Evolutionary conservation across 2,888 invertebrate species (phyloP).

Genomic region (Calliopum simillimum): DNA sequence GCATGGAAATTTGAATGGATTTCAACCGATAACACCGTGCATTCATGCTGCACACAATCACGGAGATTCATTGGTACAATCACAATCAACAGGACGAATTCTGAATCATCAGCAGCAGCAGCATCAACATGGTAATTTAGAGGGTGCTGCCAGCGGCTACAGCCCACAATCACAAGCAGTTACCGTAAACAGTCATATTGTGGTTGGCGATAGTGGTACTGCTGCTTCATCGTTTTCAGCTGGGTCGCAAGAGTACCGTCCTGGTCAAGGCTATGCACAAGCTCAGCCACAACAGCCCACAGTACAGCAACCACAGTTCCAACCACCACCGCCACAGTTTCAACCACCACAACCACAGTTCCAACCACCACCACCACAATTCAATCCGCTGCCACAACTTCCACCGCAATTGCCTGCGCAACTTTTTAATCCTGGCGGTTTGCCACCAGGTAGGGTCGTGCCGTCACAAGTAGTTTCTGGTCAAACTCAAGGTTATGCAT

Average conservation of each 20-base stretch:
- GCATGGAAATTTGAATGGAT: conserved; percentile 39
- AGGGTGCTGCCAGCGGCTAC: conserved; percentile 39
- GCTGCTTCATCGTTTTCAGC: conserved; percentile 22
- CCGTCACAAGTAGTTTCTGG: conserved; percentile 24
- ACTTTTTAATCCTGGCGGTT: conserved; percentile 13
- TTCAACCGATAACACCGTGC: conserved; percentile 44
- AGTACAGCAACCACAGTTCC: not conserved
- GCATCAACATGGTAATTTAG: conserved; percentile 26
- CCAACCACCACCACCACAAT: not conserved
- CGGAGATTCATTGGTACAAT: conserved; percentile 27
- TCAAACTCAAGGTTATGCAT: conserved; percentile 19
- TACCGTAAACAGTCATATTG: conserved; percentile 44
- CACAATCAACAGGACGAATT: conserved; percentile 50
- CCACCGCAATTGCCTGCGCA: conserved; percentile 26
- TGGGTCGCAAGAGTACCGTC: conserved; percentile 36
- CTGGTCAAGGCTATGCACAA: conserved; percentile 40
- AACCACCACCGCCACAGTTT: conserved; percentile 6
- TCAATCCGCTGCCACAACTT: conserved; percentile 24
- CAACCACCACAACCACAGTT: conserved; percentile 11
- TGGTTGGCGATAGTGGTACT: conserved; percentile 43
- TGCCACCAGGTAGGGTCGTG: conserved; percentile 12
- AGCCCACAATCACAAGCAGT: conserved; percentile 41
- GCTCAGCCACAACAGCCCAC: not conserved
- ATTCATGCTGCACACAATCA: conserved; percentile 36
- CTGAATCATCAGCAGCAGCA: conserved; percentile 50